Percentiles rank a stretch among this genome's conserved stretches.
Evolutionary conservation across 2,888 invertebrate species (phyloP).

Genomic region (Trisateles emortualis): DNA sequence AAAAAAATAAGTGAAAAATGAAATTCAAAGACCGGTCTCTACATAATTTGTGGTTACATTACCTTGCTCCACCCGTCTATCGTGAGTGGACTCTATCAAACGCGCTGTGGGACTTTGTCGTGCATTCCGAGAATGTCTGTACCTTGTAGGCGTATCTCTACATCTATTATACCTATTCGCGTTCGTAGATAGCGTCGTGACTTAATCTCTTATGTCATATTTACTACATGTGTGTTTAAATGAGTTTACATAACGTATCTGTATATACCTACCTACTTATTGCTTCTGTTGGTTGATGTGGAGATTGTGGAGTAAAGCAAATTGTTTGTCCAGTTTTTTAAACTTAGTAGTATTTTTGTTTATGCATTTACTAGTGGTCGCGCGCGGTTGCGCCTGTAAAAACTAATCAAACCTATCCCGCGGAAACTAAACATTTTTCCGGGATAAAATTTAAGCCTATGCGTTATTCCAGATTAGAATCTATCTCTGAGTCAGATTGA

Average conservation of each 20-base stretch:
- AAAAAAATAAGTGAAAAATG: background rate
- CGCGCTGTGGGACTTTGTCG: conserved; percentile 35
- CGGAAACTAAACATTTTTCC: too few species aligned
- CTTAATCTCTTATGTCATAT: conserved; percentile 45
- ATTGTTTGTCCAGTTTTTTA: background rate
- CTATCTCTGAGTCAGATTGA: too few species aligned
- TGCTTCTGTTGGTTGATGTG: too few species aligned
- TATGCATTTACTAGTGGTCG: too few species aligned
- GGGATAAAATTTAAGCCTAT: too few species aligned
- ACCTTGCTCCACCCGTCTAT: conserved; percentile 34
- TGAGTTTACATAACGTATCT: conserved; percentile 11
- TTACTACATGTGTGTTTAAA: conserved; percentile 34
- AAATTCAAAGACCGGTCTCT: conserved; percentile 3
- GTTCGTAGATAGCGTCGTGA: conserved; percentile 44
- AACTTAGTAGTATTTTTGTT: too few species aligned
- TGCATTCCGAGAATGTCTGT: conserved; percentile 46
- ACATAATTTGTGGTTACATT: conserved; percentile 28
- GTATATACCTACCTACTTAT: background rate
- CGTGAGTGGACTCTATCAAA: conserved; percentile 55
- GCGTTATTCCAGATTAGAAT: too few species aligned
- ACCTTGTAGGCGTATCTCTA: conserved; percentile 48
- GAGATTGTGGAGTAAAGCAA: background rate
- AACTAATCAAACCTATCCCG: too few species aligned
- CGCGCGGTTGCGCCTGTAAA: too few species aligned
- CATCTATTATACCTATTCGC: conserved; percentile 43